Base-by-base conservation (phyloP, 1,140 invertebrate species). In the Stenopsyche tienmushanensis region DNA sequence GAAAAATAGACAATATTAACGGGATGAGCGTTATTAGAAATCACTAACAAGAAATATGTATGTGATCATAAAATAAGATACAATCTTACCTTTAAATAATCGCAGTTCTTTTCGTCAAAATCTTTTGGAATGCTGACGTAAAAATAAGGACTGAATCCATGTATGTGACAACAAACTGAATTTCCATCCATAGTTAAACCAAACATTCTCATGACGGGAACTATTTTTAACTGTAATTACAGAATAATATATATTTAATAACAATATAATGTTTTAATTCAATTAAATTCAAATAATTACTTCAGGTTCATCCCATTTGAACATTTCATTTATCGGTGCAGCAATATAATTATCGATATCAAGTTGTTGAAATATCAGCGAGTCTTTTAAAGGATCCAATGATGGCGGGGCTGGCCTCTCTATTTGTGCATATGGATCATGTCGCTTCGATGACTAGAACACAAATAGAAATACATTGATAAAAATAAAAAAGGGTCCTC, bases 61-160 rank as follows among this genome's bases (percentile, higher is more conserved):
- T 34, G 13, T 34, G 13, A 34, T 34, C 5, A 34, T 34, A 34
- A 34, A 7, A 34, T 34, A 47, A 15, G 15, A 20, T 20, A 41
- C n/a, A 9, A 9, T 41, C 53, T 62, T 77, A 88, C 86, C 77
- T 87, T 89, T 67, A 95, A 90, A 41, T 79, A 73, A 66, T 75
- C 74, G 71, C 90, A 89, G 67, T 93, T 83, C 3, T 78, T 72
- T 42, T 84, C 75, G 41, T 83, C 83, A 72, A 97, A 95, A 24
- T 79, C 82, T 13, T 76, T 49, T 44, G 96, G 95, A 3, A 93
- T 88, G 44, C 86, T 85, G 0, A 96, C 90, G 83, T 91, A 99
- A 70, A 99, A 93, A 78, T 98, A 99, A 0, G 97, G 96, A 52
- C 88, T 88, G 79, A 97, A 99, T 5, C 97, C 97, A 84, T 98